These are phyloP conservation scores for Melipona quadrifasciata DNA, from an alignment of 1,140 invertebrate genomes.

Conservation along the genomic window DNA sequence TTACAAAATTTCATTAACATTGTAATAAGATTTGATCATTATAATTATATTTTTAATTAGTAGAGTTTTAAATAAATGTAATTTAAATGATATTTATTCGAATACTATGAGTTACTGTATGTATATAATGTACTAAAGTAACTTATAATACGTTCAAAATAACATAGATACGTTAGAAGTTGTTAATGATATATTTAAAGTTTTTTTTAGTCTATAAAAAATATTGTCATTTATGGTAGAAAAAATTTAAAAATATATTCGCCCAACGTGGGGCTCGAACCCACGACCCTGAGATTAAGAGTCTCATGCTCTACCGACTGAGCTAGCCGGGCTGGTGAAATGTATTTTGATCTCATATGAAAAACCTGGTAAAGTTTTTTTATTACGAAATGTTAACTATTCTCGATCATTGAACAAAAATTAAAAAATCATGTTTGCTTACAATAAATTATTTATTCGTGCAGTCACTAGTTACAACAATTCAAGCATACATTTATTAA, in stretches of 20 bases:
- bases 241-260: conserved; percentile 61
- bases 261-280: conserved; percentile 96
- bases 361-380: neutral
- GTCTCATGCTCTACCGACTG: conserved; percentile 96
- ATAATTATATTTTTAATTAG: too few relatives aligned
- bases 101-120: neutral
- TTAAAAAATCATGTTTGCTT: neutral
- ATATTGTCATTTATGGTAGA: neutral
- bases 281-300: conserved; percentile 96
- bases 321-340: conserved; percentile 87
- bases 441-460: conserved; percentile 11
- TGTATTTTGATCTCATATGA: accelerated
- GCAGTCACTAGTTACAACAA: neutral
- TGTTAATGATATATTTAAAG: neutral
- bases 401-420: neutral
- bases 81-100: too few relatives aligned
- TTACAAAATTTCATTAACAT: too few relatives aligned
- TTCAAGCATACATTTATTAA: conserved; percentile 8
- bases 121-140: neutral
- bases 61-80: too few relatives aligned
- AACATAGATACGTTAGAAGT: neutral
- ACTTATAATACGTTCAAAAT: too few relatives aligned
- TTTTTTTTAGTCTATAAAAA: neutral
- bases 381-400: neutral
- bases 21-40: too few relatives aligned